Conservation (phyloP, 2,888 invertebrate species). For the Sialis lutaria region DNA sequence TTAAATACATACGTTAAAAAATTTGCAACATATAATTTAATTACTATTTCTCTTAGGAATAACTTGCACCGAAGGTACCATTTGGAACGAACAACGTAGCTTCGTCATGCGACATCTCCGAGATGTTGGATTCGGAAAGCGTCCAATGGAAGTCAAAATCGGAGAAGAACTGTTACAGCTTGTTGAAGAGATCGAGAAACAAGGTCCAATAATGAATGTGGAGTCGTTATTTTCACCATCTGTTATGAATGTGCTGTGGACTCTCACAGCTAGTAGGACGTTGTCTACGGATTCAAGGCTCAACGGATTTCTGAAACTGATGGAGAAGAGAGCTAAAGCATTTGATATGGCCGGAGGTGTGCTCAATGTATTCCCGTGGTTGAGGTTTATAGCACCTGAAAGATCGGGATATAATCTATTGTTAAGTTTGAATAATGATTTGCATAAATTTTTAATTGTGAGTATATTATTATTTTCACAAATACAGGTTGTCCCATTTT, state of each 20-base stretch:
- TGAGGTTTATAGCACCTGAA: slow-evolving; percentile 40
- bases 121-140: slow-evolving; percentile 32
- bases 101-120: slow-evolving; percentile 32
- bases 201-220: slow-evolving; percentile 15
- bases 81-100: slow-evolving; percentile 31
- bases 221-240: slow-evolving; percentile 29
- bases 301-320: slow-evolving; percentile 25
- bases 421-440: slow-evolving; percentile 31
- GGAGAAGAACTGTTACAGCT: slow-evolving; percentile 33
- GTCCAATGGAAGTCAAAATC: slow-evolving; percentile 24
- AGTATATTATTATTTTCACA: no score
- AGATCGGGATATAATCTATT: slow-evolving; percentile 41
- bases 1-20: no score
- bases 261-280: slow-evolving; percentile 29
- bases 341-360: slow-evolving; percentile 39
- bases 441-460: slow-evolving; percentile 33
- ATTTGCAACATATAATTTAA: no score
- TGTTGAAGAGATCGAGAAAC: slow-evolving; percentile 15
- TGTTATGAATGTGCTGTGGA: slow-evolving; percentile 49
- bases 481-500: no score
- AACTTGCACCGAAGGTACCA: slow-evolving; percentile 34
- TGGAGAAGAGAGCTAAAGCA: slow-evolving; percentile 30
- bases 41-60: slow-evolving; percentile 25
- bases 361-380: slow-evolving; percentile 41
- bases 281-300: slow-evolving; percentile 28